Evolutionary conservation across 2,113 vertebrate genomes (phyloP).

Genomic region (Vombatus ursinus): DNA sequence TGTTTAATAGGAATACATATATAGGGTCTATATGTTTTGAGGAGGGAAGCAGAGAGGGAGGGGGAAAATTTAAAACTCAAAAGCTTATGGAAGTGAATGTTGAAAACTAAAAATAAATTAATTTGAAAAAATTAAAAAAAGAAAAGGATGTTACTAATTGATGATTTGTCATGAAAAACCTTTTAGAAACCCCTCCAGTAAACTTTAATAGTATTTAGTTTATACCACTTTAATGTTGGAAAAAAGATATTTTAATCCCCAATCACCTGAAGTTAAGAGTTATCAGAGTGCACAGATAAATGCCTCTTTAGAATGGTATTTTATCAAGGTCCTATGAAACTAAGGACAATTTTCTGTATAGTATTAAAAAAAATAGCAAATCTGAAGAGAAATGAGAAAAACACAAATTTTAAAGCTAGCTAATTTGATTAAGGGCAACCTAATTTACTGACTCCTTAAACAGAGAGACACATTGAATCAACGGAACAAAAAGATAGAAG

Average conservation of each 20-base stretch:
- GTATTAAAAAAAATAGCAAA: background rate
- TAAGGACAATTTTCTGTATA: background rate
- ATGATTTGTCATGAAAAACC: too few species aligned
- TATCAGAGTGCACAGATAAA: background rate
- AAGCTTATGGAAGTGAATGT: too few species aligned
- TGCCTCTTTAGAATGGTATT: constrained; percentile 13
- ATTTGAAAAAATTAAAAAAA: too few species aligned
- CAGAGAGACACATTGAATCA: background rate
- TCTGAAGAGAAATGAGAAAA: background rate
- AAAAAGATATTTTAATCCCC: background rate
- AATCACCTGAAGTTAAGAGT: background rate
- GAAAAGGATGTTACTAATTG: too few species aligned
- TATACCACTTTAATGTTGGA: background rate
- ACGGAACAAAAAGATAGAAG: background rate
- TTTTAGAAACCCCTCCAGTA: background rate
- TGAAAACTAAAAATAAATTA: too few species aligned
- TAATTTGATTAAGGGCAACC: background rate
- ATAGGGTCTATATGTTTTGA: too few species aligned
- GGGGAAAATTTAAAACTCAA: too few species aligned
- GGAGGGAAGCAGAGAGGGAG: too few species aligned
- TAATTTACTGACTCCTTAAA: background rate
- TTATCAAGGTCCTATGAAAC: background rate
- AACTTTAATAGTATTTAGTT: background rate
- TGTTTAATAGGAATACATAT: too few species aligned
- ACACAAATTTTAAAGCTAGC: background rate